Base-by-base conservation (phyloP, 2,888 invertebrate species). In the Anodontia alba region DNA sequence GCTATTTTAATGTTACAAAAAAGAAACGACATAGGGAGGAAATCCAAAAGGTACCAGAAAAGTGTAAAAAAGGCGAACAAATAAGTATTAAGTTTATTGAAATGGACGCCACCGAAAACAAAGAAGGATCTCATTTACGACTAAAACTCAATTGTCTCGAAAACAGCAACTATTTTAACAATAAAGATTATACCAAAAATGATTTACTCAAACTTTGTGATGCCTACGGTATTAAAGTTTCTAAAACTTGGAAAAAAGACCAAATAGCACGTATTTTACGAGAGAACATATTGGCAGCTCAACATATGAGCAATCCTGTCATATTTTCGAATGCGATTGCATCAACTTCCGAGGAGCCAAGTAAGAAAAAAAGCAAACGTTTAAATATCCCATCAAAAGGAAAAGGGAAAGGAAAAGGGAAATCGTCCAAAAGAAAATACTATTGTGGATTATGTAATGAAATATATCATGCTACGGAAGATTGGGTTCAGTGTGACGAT, bases 11-110 rank as follows among this genome's bases (percentile, higher is more conserved):
- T 26, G 23, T 81, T 8, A 36, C 51, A n/a, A 77, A 77, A 29
- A 81, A 77, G 49, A 81, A 74, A 36, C 73, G 77, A 33, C 81
- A 81, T 31, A 54, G 81, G 51, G 71, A 81, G 66, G 74, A 81
- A 77, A 77, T 81, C 15, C 36, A 70, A 17, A 74, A 74, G 10
- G 23, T 7, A 10, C 1, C 54, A 26, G 54, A 8, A 26, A 26
- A 54, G 26, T 5, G 10, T 26, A 3, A 26, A 54, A 26, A 5
- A 23, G 7, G 23, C 23, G 31, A 77, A 33, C 26, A 46, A 77
- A n/a, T 54, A 74, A 81, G 29, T 66, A 23, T 74, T 62, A 38
- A 66, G 71, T 20, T 20, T 43, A 26, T 26, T 74, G 20, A 73
- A 71, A 46, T 29, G 26, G 81, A 77, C 67, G 71, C 46, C 31